Base-by-base conservation (phyloP, 2,113 vertebrate genomes). In the Dryoscopus gambensis region DNA sequence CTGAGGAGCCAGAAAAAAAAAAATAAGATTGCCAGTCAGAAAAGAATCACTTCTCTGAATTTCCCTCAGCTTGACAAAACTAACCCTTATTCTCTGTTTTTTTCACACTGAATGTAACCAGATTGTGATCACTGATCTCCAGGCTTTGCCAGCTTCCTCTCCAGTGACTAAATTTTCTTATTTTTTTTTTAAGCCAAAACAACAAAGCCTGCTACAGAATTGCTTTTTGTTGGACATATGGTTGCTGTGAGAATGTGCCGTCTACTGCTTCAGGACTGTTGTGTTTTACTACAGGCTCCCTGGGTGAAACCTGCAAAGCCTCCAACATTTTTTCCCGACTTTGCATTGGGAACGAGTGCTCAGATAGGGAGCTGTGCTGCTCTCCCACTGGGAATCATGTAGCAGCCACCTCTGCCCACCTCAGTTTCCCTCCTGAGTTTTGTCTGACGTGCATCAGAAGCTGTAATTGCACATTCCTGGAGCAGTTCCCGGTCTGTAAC, bases 341-440 rank as follows among this genome's bases (percentile, higher is more conserved):
- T 20, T 76, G 22, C 30, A 5, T 9, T 63, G 30, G 25, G 33
- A 68, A 40, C 21, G 62, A 47, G 30, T 22, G 10, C 57, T 84
- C 20, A 42, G 30, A 27, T 1, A 42, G 52, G 40, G 20, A 67
- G 14, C 24, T 15, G 11, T 30, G 35, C 60, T 78, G 39, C 33
- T 75, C 15, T 74, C 47, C 42, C 2, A 0, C 23, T 57, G 2
- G 1, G 28, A 24, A 33, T 39, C 3, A 0, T 16, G 13, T 11
- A 69, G 40, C 49, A 62, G 19, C 37, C 27, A 30, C 12, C 8
- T 22, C 62, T 76, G 30, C 46, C 40, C 6, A 9, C 6, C 56
- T 46, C 2, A 0, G 3, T 23, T 77, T 90, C 40, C 22, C 37
- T 68, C 11, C 35, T 25, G 20, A 20, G 19, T 64, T 91, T 25